Evolutionary conservation across 2,797 vertebrate genomes (phyloP).

Genomic region (Sarcophilus harrisii): DNA sequence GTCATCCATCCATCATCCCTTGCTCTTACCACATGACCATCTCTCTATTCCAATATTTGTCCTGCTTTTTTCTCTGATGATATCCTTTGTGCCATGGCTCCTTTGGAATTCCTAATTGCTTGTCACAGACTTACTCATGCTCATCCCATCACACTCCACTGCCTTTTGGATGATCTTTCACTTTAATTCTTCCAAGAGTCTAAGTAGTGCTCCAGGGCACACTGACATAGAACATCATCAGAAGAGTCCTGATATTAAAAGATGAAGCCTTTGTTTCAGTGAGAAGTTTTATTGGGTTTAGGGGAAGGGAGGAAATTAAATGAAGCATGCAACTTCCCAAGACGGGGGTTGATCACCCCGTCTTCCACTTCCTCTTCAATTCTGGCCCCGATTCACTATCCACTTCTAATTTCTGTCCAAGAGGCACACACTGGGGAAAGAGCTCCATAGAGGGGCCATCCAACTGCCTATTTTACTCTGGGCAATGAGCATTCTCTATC

Average conservation of each 20-base stretch:
- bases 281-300: background rate
- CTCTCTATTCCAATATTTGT: background rate
- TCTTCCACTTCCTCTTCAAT: background rate
- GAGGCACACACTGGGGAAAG: background rate
- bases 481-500: background rate
- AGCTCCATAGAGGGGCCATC: background rate
- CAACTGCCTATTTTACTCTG: background rate
- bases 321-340: background rate
- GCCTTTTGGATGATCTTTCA: background rate
- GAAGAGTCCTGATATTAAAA: background rate
- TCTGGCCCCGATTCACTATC: background rate
- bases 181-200: background rate
- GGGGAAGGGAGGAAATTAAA: background rate
- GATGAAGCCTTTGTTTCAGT: background rate
- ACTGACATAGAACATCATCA: background rate
- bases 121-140: background rate
- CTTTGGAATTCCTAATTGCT: background rate
- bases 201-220: background rate
- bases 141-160: background rate
- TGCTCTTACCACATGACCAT: background rate
- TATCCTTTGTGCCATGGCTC: background rate
- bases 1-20: background rate
- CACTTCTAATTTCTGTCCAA: background rate
- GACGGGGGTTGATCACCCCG: no score
- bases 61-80: background rate